Evolutionary conservation across 2,113 vertebrate genomes (phyloP).

Genomic region (Tinamus guttatus): DNA sequence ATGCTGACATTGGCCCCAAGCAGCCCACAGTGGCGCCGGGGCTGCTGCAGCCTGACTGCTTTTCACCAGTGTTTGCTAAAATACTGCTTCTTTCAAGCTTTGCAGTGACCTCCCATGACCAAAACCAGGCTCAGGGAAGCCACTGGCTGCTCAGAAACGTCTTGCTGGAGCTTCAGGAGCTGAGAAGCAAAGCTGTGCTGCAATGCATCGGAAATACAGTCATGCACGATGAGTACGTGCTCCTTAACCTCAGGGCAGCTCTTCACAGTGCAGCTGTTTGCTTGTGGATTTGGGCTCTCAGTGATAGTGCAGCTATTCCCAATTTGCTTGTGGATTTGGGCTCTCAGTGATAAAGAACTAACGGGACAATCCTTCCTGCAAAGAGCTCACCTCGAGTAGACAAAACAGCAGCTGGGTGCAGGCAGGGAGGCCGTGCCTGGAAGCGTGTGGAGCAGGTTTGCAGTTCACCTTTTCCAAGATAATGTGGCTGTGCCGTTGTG

Average conservation of each 20-base stretch:
- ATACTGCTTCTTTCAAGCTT: not conserved
- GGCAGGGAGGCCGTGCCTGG: not conserved
- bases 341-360: not conserved
- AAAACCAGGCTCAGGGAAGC: not conserved
- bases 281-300: not conserved
- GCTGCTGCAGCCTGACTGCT: not conserved
- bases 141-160: not conserved
- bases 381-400: not conserved
- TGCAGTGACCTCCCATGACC: not conserved
- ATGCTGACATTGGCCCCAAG: not conserved
- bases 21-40: rapidly evolving
- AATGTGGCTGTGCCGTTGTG: not conserved
- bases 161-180: not conserved
- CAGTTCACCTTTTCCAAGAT: not conserved
- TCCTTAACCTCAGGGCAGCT: not conserved
- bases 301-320: not conserved
- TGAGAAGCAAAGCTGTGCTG: not conserved
- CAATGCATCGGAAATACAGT: not conserved
- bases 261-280: not conserved
- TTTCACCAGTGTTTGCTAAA: rapidly evolving
- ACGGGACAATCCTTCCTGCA: not conserved
- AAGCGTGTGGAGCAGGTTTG: not conserved
- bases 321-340: not conserved
- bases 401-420: not conserved
- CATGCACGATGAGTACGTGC: not conserved